Base-by-base conservation (phyloP, 2,888 invertebrate genomes). In the Meandrusa payeni region DNA sequence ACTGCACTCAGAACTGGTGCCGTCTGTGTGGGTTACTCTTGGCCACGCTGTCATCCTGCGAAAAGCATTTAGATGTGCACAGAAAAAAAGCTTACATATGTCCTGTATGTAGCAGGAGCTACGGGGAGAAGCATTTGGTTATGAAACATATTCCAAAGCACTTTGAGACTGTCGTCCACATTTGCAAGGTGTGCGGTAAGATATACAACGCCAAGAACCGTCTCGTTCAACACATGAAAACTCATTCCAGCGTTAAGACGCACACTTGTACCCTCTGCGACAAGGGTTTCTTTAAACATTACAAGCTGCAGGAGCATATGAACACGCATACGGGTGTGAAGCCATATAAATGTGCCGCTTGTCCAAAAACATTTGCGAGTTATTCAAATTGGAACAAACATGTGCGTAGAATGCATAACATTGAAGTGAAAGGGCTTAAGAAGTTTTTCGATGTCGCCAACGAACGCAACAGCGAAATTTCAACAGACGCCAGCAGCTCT, bases 331-430 rank as follows among this genome's bases (percentile, higher is more conserved):
- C 88, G 0, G 90, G 90, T 1, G 72, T 74, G 31, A 76, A 83
- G 27, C 90, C 91, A 0, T 90, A 85, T 68, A 78, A 79, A 28
- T 91, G 91, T 62, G 77, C 79, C 12, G 77, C 77, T 38, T 91
- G 91, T 58, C 76, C 85, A 11, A 88, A 88, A 36, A 74, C 83
- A 0, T 91, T 91, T 59, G 85, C 89, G 20, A 86, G 80, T 54
- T 83, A 88, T 47, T 89, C 91, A 1, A 91, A 91, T 60, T 90
- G 88, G 78, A 64, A 76, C 49, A 91, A 91, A 59, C 91, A 91
- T 57, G 74, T 89, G 37, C 59, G 55, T 0, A 67, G 69, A 32
- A 61, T 77, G 46, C 86, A 86, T 46, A 65, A 71, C 1, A 55
- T 70, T 9, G 64, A 67, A 11, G 65, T 62, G 5, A 58, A 56